Evolutionary conservation across 1,140 invertebrate genomes (phyloP), one percentile per base, ranked within the genome.

Genomic region (Zeugodacus cucurbitae): DNA sequence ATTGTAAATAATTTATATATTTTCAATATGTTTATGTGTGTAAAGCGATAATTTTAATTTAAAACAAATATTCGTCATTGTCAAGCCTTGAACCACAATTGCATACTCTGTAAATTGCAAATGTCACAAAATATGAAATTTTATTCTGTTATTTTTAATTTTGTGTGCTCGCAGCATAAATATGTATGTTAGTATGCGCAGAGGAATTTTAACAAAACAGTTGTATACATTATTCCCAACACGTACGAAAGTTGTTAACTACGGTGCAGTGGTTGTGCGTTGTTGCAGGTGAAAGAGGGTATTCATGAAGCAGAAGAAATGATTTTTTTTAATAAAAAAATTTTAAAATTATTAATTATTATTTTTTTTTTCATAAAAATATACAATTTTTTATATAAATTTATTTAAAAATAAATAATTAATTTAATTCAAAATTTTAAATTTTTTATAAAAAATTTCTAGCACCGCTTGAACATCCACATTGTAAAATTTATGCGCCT

Each of bases 191-290:
- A 17, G 48, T 4, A 54, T 20, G 48, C 32, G n/a, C 67, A 74
- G 34, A 74, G 67, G 67, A 74, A 74, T 74, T 67, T 67, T 34
- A 67, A 67, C 64, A 34, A n/a, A 32, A 34, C 64, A 32, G n/a
- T 32, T 67, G 14, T 17, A 41, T 37, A 37, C 34, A 74, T 4
- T 74, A 74, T 74, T 74, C 67, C 67, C 67, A 74, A 74, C 67
- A 74, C 67, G 67, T 74, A 74, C 17, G 14, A 74, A 22, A 74
- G 67, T 74, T 74, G 67, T 74, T 74, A 74, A 74, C 67, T 74
- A 74, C 67, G 22, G 20, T 5, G 7, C 67, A 8, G 34, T 34
- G 34, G 34, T 74, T 74, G 32, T 20, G 67, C 37, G 32, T 22
- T 74, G 67, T 14, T n/a, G 67, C 67, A 41, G 3, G 14, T 37